Percentiles rank a stretch among this genome's conserved stretches.
These are phyloP conservation scores for Cephus rjabovi DNA, from an alignment of 2,888 invertebrate species.

Conservation along the genomic window DNA sequence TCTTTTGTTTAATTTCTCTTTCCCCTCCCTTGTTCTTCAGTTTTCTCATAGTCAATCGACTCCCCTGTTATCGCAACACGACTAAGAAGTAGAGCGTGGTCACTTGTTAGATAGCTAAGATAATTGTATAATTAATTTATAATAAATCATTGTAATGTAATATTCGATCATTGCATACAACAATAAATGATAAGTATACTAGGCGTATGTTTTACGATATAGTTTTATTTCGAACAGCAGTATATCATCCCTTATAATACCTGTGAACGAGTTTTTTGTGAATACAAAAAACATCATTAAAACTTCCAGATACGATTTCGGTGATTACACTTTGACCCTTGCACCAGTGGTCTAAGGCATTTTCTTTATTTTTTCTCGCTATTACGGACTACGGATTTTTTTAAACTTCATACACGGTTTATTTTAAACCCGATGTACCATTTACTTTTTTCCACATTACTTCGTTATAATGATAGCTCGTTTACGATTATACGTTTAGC, in stretches of 20 bases:
- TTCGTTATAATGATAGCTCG: not conserved
- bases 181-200: constrained; percentile 45
- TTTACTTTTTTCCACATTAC: not conserved
- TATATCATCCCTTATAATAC: constrained; percentile 15
- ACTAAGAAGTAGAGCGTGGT: constrained; percentile 23
- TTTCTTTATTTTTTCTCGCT: not conserved
- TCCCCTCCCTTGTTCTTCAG: constrained; percentile 19
- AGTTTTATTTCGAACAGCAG: not conserved
- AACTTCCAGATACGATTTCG: not conserved
- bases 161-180: constrained; percentile 38
- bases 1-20: not conserved
- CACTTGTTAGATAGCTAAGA: constrained; percentile 35
- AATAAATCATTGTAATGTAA: constrained; percentile 45
- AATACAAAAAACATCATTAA: constrained; percentile 8
- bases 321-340: not conserved
- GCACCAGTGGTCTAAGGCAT: not conserved
- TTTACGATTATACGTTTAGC: not conserved
- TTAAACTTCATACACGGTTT: not conserved
- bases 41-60: constrained; percentile 33
- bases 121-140: constrained; percentile 49
- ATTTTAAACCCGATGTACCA: not conserved
- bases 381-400: not conserved
- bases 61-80: not conserved
- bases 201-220: not conserved
- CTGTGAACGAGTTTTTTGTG: constrained; percentile 11